Base-by-base conservation (phyloP, 2,113 vertebrate genomes). In the Varanus salvator region DNA sequence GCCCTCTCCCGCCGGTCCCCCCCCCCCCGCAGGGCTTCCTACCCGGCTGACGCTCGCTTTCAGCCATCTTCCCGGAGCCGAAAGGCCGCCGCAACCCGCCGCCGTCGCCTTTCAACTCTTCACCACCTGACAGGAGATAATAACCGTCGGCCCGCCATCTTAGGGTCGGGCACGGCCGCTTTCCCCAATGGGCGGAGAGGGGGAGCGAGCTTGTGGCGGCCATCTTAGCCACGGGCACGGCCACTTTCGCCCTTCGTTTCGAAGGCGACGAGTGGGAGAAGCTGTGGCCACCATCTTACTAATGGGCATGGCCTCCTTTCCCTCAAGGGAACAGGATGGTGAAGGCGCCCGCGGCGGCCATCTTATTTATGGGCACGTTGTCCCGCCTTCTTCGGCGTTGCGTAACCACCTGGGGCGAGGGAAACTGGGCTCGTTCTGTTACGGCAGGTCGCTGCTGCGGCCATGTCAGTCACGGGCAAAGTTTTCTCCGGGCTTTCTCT, bases 61-160 rank as follows among this genome's bases (percentile, higher is more conserved):
- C 98, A 90, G 98, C 98, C 98, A 98, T 98, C 95, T 98, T 98
- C 94, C 92, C 89, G 71, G 87, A 93, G 87, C 94, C 87, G 38
- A 82, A 84, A 11, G 89, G 38, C 82, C 89, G 29, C 92, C 74
- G 11, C 38, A 87, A 90, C 84, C 57, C 21, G 72, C 87, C 71
- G 66, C 52, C 1, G 74, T 80, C 89, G 92, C 92, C 89, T 90
- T 92, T 96, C 95, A 94, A 95, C 91, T 89, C 94, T 21, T 95
- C 93, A 92, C 93, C 94, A 84, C 78, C 91, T 68, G 80, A 48
- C 91, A 44, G 50, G 84, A 94, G 90, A 87, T 93, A 87, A 93
- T 83, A 80, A 85, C 82, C 88, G 50, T 87, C 74, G 76, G 48
- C 8, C 90, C 0, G 86, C 90, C 89, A 94, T 94, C 71, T 94